Evolutionary conservation across 2,797 vertebrate genomes (phyloP).

Genomic region (Tinamus major): DNA sequence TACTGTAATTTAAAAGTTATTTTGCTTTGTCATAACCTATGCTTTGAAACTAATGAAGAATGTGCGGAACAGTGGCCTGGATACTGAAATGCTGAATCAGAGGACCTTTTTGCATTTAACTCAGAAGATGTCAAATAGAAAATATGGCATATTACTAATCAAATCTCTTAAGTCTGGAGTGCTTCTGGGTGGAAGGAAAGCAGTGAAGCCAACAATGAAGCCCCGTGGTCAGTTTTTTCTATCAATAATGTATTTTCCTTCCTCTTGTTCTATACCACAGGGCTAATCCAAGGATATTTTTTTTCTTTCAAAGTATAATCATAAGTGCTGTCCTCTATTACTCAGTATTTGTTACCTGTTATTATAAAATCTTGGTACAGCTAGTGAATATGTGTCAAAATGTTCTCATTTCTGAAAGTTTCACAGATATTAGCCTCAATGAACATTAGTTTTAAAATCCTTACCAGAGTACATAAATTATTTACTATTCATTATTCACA

Average conservation of each 20-base stretch:
- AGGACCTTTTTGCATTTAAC: background rate
- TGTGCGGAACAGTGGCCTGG: background rate
- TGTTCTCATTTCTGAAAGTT: background rate
- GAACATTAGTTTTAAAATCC: conserved; percentile 51
- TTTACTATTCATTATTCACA: conserved; percentile 46
- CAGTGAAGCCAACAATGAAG: background rate
- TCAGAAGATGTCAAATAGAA: background rate
- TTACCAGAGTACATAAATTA: conserved; percentile 10
- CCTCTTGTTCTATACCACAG: background rate
- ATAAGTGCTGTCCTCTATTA: background rate
- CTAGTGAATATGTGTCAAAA: background rate
- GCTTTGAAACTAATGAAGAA: background rate
- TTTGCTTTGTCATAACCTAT: background rate
- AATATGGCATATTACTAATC: background rate
- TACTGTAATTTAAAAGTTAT: background rate
- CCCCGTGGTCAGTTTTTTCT: background rate
- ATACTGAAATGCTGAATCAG: background rate
- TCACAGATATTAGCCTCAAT: background rate
- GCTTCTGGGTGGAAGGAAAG: background rate
- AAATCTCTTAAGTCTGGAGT: background rate
- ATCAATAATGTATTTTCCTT: background rate
- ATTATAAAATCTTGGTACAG: background rate
- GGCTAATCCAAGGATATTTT: fast-evolving
- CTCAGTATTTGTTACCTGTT: background rate
- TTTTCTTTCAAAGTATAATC: background rate